Evolutionary conservation across 2,888 invertebrate species (phyloP).

Genomic region (Temnothorax ravouxi): DNA sequence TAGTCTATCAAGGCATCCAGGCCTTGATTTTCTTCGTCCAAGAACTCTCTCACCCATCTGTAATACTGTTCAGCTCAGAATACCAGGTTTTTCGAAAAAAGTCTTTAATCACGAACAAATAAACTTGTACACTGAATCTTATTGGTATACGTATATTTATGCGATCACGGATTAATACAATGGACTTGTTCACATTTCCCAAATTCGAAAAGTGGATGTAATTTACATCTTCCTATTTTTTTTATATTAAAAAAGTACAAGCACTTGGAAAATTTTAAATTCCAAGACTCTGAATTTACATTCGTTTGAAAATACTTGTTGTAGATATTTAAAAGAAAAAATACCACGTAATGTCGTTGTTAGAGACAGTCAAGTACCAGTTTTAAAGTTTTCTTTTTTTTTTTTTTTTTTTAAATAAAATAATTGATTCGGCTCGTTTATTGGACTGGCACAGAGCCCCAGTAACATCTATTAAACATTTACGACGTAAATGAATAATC

Average conservation of each 20-base stretch:
- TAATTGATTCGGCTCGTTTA: neutral
- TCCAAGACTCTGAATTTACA: neutral
- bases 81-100: conserved; percentile 7
- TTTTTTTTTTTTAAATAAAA: neutral
- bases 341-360: neutral
- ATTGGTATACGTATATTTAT: neutral
- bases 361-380: too few relatives aligned
- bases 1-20: conserved; percentile 99
- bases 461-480: too few relatives aligned
- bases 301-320: neutral
- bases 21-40: conserved; percentile 98
- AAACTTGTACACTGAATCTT: neutral
- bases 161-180: neutral
- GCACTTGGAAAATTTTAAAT: neutral
- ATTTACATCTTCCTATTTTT: neutral
- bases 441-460: neutral
- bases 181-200: neutral
- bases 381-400: neutral
- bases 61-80: conserved; percentile 75
- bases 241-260: neutral
- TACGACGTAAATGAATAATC: neutral
- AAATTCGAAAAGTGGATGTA: neutral
- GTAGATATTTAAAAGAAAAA: neutral
- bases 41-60: conserved; percentile 99
- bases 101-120: neutral